Conservation (phyloP, 1,140 invertebrate species). For the Diuraphis noxia region DNA sequence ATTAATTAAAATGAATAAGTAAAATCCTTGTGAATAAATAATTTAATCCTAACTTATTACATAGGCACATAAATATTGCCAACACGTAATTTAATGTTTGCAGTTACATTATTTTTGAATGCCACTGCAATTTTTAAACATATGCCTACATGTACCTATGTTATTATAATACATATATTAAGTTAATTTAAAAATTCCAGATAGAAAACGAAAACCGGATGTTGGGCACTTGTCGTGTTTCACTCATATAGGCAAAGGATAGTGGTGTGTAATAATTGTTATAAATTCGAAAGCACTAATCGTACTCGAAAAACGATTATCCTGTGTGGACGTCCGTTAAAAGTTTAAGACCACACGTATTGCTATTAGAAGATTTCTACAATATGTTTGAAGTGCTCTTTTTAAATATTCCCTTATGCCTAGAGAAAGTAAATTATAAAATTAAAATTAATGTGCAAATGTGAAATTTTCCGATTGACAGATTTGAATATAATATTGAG, state of each 20-base stretch:
- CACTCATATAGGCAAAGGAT: background rate
- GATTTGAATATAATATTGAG: background rate
- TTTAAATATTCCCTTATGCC: background rate
- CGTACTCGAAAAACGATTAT: background rate
- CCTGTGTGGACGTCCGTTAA: background rate
- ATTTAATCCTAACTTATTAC: background rate
- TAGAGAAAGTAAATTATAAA: background rate
- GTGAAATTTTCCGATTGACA: background rate
- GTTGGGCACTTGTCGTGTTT: background rate
- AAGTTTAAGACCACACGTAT: background rate
- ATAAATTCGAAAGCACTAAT: background rate
- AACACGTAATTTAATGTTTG: background rate
- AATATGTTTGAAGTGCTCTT: background rate
- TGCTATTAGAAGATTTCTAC: background rate
- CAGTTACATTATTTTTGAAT: background rate
- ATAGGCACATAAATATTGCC: background rate
- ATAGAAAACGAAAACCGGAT: background rate
- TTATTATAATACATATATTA: background rate
- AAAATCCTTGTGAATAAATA: background rate
- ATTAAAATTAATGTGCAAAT: background rate
- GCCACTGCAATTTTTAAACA: background rate
- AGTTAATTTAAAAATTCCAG: background rate
- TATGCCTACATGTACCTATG: background rate
- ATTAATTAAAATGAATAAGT: background rate
- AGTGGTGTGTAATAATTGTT: background rate